These are phyloP conservation scores for Scrobipalpa atriplicella DNA, from an alignment of 2,888 invertebrate species.

Conservation along the genomic window DNA sequence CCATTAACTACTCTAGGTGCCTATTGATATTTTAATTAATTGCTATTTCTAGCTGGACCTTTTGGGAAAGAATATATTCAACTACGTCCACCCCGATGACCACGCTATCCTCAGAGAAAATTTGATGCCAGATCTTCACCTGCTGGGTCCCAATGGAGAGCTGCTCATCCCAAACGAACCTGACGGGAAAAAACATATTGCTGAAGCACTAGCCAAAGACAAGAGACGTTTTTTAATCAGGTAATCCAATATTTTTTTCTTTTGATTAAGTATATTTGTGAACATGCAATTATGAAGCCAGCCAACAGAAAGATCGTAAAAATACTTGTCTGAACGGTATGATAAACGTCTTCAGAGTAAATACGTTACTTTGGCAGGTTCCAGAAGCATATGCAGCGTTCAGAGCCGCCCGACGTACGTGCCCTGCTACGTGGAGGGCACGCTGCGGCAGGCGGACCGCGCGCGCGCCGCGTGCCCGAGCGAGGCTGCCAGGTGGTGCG, in stretches of 20 bases:
- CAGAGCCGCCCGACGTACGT: constrained; percentile 86
- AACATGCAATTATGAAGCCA: too few species aligned
- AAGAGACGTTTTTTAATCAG: constrained; percentile 60
- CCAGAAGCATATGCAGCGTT: constrained; percentile 82
- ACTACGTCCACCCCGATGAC: constrained; percentile 91
- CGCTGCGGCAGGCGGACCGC: constrained; percentile 81
- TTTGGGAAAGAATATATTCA: constrained; percentile 92
- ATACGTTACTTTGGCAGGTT: constrained; percentile 50
- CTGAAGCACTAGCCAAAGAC: constrained; percentile 52
- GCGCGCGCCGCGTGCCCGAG: constrained; percentile 68
- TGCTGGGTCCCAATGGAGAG: constrained; percentile 79
- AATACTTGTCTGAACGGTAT: neutral
- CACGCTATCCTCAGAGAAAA: constrained; percentile 87
- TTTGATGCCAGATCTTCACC: constrained; percentile 78
- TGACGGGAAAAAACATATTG: constrained; percentile 46
- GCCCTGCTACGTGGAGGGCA: constrained; percentile 86
- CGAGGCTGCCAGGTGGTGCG: constrained; percentile 66
- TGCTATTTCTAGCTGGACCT: constrained; percentile 87
- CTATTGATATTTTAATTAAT: too few species aligned
- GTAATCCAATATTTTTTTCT: too few species aligned
- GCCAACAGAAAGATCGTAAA: too few species aligned
- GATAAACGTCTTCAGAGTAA: neutral
- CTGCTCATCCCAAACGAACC: constrained; percentile 71
- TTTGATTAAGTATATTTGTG: too few species aligned
- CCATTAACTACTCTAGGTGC: too few species aligned